Evolutionary conservation across 1,140 invertebrate species (phyloP).

Genomic region (Metaphire vulgaris): DNA sequence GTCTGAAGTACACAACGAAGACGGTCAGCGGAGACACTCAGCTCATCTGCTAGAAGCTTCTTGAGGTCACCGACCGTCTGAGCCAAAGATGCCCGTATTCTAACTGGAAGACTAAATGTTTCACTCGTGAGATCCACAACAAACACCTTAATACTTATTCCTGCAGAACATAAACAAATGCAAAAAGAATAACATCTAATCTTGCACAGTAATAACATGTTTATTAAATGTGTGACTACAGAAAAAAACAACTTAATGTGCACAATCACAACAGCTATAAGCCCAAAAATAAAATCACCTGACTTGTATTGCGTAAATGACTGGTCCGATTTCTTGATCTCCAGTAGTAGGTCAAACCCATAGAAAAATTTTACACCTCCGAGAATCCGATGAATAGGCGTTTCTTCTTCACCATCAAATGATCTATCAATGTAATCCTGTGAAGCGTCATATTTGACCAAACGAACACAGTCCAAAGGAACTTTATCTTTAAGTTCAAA

Average conservation of each 20-base stretch:
- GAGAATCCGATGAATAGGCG: conserved; percentile 53
- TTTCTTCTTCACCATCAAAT: conserved; percentile 44
- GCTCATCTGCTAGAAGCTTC: neutral
- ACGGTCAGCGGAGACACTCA: neutral
- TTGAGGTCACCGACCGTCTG: neutral
- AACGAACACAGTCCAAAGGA: conserved; percentile 61
- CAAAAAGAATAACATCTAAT: too few relatives aligned
- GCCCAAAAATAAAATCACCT: too few relatives aligned
- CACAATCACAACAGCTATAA: too few relatives aligned
- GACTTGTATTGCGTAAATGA: conserved; percentile 62
- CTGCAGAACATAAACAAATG: neutral
- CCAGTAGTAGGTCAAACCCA: conserved; percentile 62
- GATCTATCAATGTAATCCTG: conserved; percentile 64
- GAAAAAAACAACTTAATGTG: too few relatives aligned
- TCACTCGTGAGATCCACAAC: neutral
- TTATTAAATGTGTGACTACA: too few relatives aligned
- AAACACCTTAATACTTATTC: neutral
- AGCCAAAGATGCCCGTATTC: neutral
- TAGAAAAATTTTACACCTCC: conserved; percentile 52
- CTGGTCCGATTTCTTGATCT: conserved; percentile 61
- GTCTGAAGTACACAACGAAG: neutral
- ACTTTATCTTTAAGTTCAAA: conserved; percentile 60
- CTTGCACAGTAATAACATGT: too few relatives aligned
- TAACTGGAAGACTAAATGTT: neutral
- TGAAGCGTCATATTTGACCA: conserved; percentile 66